Evolutionary conservation across 2,888 invertebrate species (phyloP), one percentile per base, ranked within the genome.

Genomic region (Endomychus coccineus): DNA sequence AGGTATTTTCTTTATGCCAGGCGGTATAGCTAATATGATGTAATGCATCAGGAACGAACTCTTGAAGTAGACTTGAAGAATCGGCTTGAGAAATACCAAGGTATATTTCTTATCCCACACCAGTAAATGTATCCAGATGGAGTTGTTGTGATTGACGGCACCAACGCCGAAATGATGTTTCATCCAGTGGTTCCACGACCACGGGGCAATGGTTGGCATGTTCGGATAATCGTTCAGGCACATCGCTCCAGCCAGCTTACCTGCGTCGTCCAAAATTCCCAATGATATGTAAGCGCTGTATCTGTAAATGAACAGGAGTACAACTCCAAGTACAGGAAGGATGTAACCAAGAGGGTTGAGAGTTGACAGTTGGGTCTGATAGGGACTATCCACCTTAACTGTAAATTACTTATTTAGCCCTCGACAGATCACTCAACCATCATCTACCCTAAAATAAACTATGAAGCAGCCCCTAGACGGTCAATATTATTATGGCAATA

Each of bases 141-240:
- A 71, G 52, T 78, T 78, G 7, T 71, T 61, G 12, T 71, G 54
- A 27, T 62, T 69, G 43, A 74, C 50, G 33, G 69, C 64, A 32
- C 62, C 56, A 6, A 56, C 27, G 7, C 51, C 49, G 55, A 75
- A 80, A 49, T 71, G 67, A 9, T 58, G 60, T 56, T 64, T 62
- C n/a, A 78, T 53, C 68, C 76, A 80, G n/a, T 64, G 55, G 24
- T 69, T 64, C 79, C 79, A 80, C 15, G 71, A 71, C 33, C 59
- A 59, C 3, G 72, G 64, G 15, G 72, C 69, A 5, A 80, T 58
- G 1, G 74, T 62, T 1, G 74, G 73, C 17, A 78, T 55, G 43
- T 74, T 64, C 0, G 80, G 80, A 52, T 69, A 71, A 48, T 62
- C 61, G 41, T 64, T 58, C 1, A 70, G 49, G 29, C 60, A 59